These are phyloP conservation scores for Castor canadensis DNA, from an alignment of 2,113 vertebrate genomes.

Conservation along the genomic window DNA sequence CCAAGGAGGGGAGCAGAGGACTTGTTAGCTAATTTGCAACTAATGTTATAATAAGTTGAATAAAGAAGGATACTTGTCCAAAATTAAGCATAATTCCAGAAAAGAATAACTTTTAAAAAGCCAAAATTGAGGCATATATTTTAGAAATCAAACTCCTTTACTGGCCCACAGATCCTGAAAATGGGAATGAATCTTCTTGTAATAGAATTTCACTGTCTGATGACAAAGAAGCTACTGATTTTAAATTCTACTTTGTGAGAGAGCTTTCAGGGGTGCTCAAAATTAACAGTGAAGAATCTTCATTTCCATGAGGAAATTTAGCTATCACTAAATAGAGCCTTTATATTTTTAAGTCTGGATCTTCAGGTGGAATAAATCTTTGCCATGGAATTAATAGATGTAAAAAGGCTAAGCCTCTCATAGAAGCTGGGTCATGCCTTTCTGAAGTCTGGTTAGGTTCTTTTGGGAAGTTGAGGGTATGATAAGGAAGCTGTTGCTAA, in stretches of 20 bases:
- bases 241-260: neutral
- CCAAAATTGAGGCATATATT: slow-evolving; percentile 11
- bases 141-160: slow-evolving; percentile 39
- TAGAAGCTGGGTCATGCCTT: neutral
- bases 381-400: neutral
- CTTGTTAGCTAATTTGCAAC: slow-evolving; percentile 32
- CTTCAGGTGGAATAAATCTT: neutral
- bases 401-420: neutral
- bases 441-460: neutral
- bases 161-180: slow-evolving; percentile 24
- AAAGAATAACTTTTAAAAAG: slow-evolving; percentile 23
- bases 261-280: neutral
- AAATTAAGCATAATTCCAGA: slow-evolving; percentile 33
- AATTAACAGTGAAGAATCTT: neutral
- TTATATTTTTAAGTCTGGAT: neutral
- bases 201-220: neutral
- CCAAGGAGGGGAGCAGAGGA: neutral
- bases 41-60: slow-evolving; percentile 34
- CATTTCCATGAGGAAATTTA: neutral
- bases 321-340: neutral
- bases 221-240: neutral
- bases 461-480: neutral
- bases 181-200: slow-evolving; percentile 31
- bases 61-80: slow-evolving; percentile 1
- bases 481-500: neutral